Evolutionary conservation across 2,888 invertebrate species (phyloP).

Genomic region (Macroteleia sp.): DNA sequence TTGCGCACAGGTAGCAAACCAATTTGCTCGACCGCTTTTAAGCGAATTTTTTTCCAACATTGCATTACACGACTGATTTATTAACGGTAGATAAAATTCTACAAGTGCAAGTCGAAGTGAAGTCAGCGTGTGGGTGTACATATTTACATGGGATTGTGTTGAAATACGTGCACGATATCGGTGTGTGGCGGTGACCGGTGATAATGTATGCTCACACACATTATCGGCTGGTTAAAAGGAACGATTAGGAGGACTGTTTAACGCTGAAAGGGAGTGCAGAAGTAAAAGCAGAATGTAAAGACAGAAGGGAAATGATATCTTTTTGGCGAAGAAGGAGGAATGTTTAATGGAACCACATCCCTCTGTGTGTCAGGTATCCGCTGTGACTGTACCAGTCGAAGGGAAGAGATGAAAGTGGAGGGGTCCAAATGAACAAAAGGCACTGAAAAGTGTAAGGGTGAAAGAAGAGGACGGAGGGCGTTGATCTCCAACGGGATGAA

Average conservation of each 20-base stretch:
- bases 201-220: no score
- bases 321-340: not conserved
- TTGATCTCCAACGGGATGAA: not conserved
- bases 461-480: not conserved
- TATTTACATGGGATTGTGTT: not conserved
- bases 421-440: slow-evolving; percentile 43
- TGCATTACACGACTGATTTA: no score
- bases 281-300: not conserved
- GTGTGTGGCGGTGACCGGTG: slow-evolving; percentile 1
- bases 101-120: not conserved
- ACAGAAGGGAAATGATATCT: not conserved
- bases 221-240: slow-evolving; percentile 12
- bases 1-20: no score
- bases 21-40: no score
- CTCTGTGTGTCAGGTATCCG: slow-evolving; percentile 9
- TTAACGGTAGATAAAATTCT: not conserved
- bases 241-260: slow-evolving; percentile 4
- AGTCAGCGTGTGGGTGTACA: not conserved
- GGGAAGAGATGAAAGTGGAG: slow-evolving; percentile 20
- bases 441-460: slow-evolving; percentile 36
- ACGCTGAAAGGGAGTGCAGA: slow-evolving; percentile 5
- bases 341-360: slow-evolving; percentile 10
- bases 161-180: not conserved
- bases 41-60: no score
- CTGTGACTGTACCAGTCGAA: slow-evolving; percentile 7